phyloP scores from a whole-genome alignment of 1,140 invertebrate genomes.

The Sipha flava region DNA sequence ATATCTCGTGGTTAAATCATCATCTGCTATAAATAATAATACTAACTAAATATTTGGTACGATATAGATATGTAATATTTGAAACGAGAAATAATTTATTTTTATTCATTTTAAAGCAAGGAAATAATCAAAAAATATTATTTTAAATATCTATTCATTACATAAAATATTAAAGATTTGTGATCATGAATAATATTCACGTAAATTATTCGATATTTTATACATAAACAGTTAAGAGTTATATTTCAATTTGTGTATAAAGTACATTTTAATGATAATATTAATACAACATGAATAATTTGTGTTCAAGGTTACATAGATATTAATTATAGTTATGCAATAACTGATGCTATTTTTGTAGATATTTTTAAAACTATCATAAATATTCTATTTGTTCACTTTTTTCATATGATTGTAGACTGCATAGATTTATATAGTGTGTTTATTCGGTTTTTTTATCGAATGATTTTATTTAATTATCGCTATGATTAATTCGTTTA shows the following conservation, averaged over 20 bases:
- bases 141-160: too few relatives aligned
- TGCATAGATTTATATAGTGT: background rate
- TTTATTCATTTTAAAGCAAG: too few relatives aligned
- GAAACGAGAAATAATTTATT: too few relatives aligned
- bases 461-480: background rate
- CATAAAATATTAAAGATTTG: too few relatives aligned
- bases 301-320: background rate
- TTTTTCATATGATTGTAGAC: background rate
- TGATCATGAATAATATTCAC: background rate
- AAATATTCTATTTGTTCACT: background rate
- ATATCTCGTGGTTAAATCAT: conserved; percentile 6
- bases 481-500: background rate
- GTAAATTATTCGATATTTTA: background rate
- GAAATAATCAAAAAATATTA: too few relatives aligned
- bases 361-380: background rate
- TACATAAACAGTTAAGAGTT: background rate
- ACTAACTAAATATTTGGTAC: background rate
- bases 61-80: background rate
- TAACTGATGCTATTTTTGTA: background rate
- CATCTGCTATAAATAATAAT: background rate
- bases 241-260: background rate
- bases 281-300: background rate
- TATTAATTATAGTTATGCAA: background rate
- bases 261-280: background rate
- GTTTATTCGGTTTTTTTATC: background rate